Evolutionary conservation across 2,888 invertebrate species (phyloP).

Genomic region (Baccha elongata): DNA sequence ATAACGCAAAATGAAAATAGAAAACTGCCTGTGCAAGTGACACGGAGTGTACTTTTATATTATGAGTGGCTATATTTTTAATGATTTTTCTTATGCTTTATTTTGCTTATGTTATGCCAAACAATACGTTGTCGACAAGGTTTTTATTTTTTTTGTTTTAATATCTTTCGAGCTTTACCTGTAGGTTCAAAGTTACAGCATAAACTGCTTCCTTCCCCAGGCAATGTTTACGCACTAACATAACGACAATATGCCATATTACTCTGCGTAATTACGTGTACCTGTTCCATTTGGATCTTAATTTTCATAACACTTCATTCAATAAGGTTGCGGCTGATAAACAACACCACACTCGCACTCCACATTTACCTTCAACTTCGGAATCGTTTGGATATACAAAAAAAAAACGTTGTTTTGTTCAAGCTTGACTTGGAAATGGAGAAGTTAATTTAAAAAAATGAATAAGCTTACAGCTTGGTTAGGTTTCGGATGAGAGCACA

Average conservation of each 20-base stretch:
- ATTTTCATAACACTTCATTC: constrained; percentile 6
- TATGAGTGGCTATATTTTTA: too few species aligned
- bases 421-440: constrained; percentile 36
- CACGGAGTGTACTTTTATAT: too few species aligned
- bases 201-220: neutral
- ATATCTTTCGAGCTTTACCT: neutral
- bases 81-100: too few species aligned
- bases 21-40: too few species aligned
- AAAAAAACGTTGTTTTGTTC: constrained; percentile 14
- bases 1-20: too few species aligned
- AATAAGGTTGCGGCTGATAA: too few species aligned
- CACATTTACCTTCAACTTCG: constrained; percentile 10
- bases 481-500: constrained; percentile 42
- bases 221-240: constrained; percentile 8
- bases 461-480: constrained; percentile 22
- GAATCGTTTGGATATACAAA: constrained; percentile 14
- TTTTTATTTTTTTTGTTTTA: neutral
- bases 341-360: constrained; percentile 5
- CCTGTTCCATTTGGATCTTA: neutral
- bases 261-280: constrained; percentile 1
- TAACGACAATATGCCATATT: neutral
- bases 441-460: constrained; percentile 25
- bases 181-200: constrained; percentile 1
- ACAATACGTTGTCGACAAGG: too few species aligned
- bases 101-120: too few species aligned